Evolutionary conservation across 2,888 invertebrate genomes (phyloP).

Genomic region (Morpho deidamia): DNA sequence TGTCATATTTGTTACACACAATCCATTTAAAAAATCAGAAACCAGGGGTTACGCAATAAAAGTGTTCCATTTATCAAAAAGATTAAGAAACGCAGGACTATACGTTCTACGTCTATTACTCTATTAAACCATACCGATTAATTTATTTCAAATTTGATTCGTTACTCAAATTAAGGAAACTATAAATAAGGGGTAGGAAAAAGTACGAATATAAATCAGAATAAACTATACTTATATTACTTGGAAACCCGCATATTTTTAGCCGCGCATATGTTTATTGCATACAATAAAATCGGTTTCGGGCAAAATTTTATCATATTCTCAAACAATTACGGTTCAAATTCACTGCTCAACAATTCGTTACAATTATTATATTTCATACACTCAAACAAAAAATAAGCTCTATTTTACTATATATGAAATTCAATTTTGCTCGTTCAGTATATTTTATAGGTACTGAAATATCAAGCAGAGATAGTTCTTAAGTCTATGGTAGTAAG

Average conservation of each 20-base stretch:
- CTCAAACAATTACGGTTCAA: neutral
- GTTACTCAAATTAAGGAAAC: no score
- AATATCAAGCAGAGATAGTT: neutral
- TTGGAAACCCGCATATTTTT: slow-evolving; percentile 5
- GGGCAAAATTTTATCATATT: slow-evolving; percentile 4
- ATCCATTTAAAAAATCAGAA: no score
- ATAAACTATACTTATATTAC: slow-evolving; percentile 1
- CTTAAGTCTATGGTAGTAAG: slow-evolving; percentile 2
- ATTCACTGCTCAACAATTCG: neutral
- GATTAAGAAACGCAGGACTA: no score
- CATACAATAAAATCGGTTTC: neutral
- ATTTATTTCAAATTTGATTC: no score
- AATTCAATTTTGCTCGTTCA: neutral
- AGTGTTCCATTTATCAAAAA: no score
- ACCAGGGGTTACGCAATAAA: no score
- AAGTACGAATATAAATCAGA: neutral
- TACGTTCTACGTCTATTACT: no score
- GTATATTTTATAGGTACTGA: neutral
- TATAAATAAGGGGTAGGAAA: no score
- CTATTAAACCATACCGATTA: no score
- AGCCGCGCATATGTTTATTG: slow-evolving; percentile 6
- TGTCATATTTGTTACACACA: no score
- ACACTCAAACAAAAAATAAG: no score
- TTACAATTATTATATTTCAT: neutral
- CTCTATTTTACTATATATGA: neutral